Percentiles rank a stretch among this genome's conserved stretches.
These are phyloP conservation scores for Ennomos quercinarius DNA, from an alignment of 2,888 invertebrate genomes.

Conservation along the genomic window DNA sequence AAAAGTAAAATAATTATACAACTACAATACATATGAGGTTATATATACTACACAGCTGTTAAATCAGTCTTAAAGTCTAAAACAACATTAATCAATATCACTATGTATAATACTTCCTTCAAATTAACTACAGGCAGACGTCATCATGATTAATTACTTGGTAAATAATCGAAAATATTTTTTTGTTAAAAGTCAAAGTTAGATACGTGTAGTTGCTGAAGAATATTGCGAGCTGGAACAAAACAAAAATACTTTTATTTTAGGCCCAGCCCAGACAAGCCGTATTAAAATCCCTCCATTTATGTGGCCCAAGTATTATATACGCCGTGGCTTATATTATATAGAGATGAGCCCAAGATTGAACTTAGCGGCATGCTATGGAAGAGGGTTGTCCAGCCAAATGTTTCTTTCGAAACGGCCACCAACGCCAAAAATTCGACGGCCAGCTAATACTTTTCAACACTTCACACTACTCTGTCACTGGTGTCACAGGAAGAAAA, in stretches of 20 bases:
- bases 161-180: constrained; percentile 8
- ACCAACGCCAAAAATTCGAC: no score
- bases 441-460: no score
- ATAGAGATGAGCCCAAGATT: no score
- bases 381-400: no score
- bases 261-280: no score
- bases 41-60: constrained; percentile 32
- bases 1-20: constrained; percentile 5
- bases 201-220: constrained; percentile 93
- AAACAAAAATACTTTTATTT: not conserved
- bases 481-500: no score
- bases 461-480: no score
- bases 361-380: no score
- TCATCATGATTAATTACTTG: constrained; percentile 10
- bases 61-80: constrained; percentile 47
- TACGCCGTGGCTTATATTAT: no score
- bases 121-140: not conserved
- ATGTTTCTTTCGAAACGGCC: no score
- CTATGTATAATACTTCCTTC: constrained; percentile 8
- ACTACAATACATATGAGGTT: constrained; percentile 1
- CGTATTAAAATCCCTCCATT: no score
- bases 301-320: no score
- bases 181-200: constrained; percentile 87
- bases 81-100: constrained; percentile 11
- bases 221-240: constrained; percentile 91